phyloP scores from a whole-genome alignment of 2,888 invertebrate genomes.

The Apamea sordens region DNA sequence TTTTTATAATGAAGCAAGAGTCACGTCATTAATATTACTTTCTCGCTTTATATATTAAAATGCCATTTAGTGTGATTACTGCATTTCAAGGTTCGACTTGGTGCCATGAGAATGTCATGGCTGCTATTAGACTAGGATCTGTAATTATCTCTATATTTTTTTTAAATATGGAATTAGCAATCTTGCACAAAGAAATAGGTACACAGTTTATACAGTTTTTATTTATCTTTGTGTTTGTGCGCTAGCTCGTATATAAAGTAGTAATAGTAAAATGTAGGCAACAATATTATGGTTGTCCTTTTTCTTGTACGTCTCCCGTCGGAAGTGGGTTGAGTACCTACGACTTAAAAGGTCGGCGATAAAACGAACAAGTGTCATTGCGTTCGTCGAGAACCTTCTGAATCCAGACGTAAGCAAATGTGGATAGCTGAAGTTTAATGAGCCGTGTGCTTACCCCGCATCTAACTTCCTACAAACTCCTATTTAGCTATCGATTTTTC shows the following conservation, averaged over 20 bases:
- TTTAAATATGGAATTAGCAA: conserved; percentile 2
- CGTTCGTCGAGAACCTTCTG: conserved; percentile 76
- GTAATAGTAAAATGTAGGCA: conserved; percentile 59
- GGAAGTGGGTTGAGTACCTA: conserved; percentile 74
- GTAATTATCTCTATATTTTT: not conserved
- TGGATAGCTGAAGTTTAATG: conserved; percentile 83
- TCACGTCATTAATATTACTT: conserved; percentile 57
- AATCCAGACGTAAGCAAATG: conserved; percentile 84
- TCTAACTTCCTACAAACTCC: conserved; percentile 78
- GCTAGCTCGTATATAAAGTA: conserved; percentile 52
- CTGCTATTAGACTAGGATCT: not conserved
- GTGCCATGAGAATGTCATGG: not conserved
- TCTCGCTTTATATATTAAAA: conserved; percentile 27
- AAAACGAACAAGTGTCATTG: conserved; percentile 84
- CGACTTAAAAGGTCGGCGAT: conserved; percentile 79
- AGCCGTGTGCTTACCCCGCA: conserved; percentile 78
- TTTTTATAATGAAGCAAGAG: conserved; percentile 68
- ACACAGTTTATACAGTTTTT: conserved; percentile 29
- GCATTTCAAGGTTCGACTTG: not conserved
- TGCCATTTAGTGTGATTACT: conserved; percentile 4
- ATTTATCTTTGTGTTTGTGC: conserved; percentile 39
- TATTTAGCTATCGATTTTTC: conserved; percentile 77
- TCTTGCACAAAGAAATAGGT: conserved; percentile 12
- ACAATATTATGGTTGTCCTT: conserved; percentile 61
- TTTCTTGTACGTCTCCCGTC: conserved; percentile 61